Conservation (phyloP, 2,797 vertebrate species). For the Amphiprion clarkii region DNA sequence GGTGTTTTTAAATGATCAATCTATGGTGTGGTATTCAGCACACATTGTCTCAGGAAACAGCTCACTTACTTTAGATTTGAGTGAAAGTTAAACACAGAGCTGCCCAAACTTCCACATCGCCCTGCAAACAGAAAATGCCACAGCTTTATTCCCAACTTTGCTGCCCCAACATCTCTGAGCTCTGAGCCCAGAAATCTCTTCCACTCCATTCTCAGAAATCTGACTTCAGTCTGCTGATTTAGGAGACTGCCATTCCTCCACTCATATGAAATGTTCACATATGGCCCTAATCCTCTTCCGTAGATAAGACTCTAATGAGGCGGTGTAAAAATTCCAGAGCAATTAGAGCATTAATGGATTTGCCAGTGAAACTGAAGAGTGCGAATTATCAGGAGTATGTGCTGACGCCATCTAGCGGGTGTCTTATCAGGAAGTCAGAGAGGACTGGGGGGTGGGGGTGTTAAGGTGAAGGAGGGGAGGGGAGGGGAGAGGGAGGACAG, state of each 20-base stretch:
- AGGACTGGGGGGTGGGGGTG: background rate
- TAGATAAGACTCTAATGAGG: slow-evolving; percentile 63
- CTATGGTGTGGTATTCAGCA: no score
- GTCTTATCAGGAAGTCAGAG: slow-evolving; percentile 18
- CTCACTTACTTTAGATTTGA: no score
- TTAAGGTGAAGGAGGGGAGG: background rate
- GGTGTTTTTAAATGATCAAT: no score
- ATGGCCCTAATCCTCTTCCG: slow-evolving; percentile 24
- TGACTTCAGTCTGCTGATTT: slow-evolving; percentile 11
- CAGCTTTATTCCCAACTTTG: background rate
- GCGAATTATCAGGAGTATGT: slow-evolving; percentile 51
- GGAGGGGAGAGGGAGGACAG: background rate
- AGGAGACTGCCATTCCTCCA: slow-evolving; percentile 6
- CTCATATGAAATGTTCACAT: slow-evolving; percentile 7
- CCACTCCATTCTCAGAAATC: background rate
- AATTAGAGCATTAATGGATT: slow-evolving; percentile 72
- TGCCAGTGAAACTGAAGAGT: slow-evolving; percentile 50
- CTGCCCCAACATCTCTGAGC: background rate
- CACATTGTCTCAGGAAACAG: no score
- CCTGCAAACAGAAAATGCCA: no score
- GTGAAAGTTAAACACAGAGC: no score
- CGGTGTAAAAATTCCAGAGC: slow-evolving; percentile 57
- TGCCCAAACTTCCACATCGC: no score
- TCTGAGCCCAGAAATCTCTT: background rate
- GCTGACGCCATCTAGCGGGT: slow-evolving; percentile 80